A percentile compares a stretch with the other conserved stretches of the same genome.
Conservation (phyloP, 2,113 vertebrate species). For the Chionodraco myersi region DNA sequence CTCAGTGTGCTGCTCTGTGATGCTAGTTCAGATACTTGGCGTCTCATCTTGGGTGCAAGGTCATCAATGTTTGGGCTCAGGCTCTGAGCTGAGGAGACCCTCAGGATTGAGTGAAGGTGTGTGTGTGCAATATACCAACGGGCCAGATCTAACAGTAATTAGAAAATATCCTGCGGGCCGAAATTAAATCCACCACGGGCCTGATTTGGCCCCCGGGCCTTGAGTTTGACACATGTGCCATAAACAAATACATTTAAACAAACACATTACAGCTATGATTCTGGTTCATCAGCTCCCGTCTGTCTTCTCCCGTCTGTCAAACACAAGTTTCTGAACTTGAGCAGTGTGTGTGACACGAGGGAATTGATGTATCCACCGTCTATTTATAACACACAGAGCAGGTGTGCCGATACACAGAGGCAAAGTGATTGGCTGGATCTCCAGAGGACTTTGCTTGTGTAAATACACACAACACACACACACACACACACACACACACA, state of each 20-base stretch:
- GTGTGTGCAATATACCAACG: no score
- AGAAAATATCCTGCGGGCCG: no score
- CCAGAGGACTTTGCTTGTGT: conserved; percentile 26
- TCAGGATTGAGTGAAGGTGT: no score
- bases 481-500: background rate
- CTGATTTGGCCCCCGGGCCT: no score
- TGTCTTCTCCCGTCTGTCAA: conserved; percentile 53
- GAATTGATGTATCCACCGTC: conserved; percentile 61
- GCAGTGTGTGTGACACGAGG: conserved; percentile 40
- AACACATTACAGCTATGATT: background rate
- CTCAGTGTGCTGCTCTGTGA: no score
- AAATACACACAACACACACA: conserved; percentile 15
- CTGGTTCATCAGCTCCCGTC: background rate
- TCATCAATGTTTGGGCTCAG: no score
- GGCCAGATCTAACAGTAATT: no score
- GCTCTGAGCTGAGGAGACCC: no score
- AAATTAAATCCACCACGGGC: no score
- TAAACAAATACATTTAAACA: background rate
- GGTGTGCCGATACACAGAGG: conserved; percentile 53
- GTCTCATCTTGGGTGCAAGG: no score
- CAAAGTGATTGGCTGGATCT: conserved; percentile 54
- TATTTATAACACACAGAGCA: conserved; percentile 70
- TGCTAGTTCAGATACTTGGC: no score
- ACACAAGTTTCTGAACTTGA: conserved; percentile 53
- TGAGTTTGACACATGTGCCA: no score